Percentiles rank a stretch among this genome's conserved stretches.
Conservation (phyloP, 1,140 invertebrate genomes). For the Ectropis grisescens region DNA sequence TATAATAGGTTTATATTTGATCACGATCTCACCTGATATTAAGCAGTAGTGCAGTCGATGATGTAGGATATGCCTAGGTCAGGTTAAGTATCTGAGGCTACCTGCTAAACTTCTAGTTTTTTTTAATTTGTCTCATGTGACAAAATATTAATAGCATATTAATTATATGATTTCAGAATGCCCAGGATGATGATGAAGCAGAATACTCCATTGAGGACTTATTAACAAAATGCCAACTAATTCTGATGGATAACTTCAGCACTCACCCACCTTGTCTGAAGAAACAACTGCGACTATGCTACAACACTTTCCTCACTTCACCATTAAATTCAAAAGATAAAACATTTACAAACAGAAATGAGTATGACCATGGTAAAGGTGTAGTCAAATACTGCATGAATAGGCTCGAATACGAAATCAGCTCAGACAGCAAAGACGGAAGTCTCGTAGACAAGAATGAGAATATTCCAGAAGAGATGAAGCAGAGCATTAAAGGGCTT, state of each 20-base stretch:
- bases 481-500: constrained; percentile 29
- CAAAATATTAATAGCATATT: no score
- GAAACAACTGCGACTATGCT: constrained; percentile 35
- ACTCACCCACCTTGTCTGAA: constrained; percentile 43
- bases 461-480: constrained; percentile 33
- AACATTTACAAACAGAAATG: constrained; percentile 34
- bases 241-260: constrained; percentile 37
- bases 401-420: constrained; percentile 48
- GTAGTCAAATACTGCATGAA: constrained; percentile 50
- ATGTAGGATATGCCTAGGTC: no score
- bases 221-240: constrained; percentile 38
- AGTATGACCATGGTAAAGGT: constrained; percentile 31
- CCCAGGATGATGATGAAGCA: constrained; percentile 34
- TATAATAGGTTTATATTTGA: no score
- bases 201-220: constrained; percentile 24
- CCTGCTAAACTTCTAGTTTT: no score
- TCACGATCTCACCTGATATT: no score
- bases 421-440: constrained; percentile 30
- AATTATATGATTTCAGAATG: constrained; percentile 45
- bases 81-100: no score
- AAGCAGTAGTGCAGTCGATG: no score
- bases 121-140: no score
- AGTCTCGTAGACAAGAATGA: constrained; percentile 33
- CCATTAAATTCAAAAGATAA: constrained; percentile 35
- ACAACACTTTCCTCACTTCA: constrained; percentile 40